phyloP scores from a whole-genome alignment of 2,113 vertebrate species.

The Heloderma charlesbogerti region DNA sequence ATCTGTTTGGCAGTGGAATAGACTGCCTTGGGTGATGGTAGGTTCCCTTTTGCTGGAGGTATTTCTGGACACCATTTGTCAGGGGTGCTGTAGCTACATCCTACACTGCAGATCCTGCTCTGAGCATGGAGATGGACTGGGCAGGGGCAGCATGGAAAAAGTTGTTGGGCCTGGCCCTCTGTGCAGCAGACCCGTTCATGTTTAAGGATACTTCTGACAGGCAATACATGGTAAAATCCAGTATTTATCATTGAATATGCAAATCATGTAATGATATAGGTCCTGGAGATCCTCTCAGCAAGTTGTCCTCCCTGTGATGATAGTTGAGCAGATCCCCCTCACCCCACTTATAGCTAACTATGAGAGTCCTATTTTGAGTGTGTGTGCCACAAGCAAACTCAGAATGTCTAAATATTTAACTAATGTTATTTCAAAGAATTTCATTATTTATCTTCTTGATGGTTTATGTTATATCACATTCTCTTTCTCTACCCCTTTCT shows the following conservation, averaged over 20 bases:
- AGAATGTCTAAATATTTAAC: slow-evolving; percentile 90
- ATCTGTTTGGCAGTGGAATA: too few relatives aligned
- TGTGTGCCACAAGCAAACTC: slow-evolving; percentile 70
- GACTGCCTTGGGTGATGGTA: too few relatives aligned
- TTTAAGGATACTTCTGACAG: background rate
- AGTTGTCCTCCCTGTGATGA: slow-evolving; percentile 63
- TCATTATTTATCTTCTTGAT: slow-evolving; percentile 88
- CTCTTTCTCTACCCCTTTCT: slow-evolving; percentile 65
- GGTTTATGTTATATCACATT: slow-evolving; percentile 88
- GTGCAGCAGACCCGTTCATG: background rate
- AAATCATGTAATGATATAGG: slow-evolving; percentile 62
- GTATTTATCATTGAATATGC: slow-evolving; percentile 36
- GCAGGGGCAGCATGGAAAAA: background rate
- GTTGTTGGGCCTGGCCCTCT: background rate
- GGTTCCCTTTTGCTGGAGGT: too few relatives aligned
- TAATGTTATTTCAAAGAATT: slow-evolving; percentile 85
- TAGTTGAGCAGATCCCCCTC: slow-evolving; percentile 44
- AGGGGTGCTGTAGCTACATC: background rate
- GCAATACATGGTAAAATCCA: slow-evolving; percentile 41
- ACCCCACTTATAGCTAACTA: slow-evolving; percentile 5
- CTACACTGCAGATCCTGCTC: background rate
- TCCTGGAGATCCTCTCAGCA: slow-evolving; percentile 59
- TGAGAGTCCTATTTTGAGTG: slow-evolving; percentile 76
- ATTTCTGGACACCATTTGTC: background rate
- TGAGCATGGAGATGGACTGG: background rate